phyloP scores from a whole-genome alignment of 1,140 invertebrate species.

The Ostrea denselamellosa region DNA sequence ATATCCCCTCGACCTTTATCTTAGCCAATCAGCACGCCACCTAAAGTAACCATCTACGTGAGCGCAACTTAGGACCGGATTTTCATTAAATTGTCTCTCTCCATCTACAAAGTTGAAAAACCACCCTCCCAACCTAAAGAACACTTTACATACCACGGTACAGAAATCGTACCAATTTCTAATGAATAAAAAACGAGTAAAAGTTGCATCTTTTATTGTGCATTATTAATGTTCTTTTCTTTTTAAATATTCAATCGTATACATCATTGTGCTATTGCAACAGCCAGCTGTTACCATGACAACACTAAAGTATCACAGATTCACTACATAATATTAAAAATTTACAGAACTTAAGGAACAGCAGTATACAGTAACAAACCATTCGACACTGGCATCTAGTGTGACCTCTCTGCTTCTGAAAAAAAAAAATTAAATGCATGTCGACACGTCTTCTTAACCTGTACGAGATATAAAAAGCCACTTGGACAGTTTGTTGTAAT shows the following conservation, averaged over 20 bases:
- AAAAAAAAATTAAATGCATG: not conserved
- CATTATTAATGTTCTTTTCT: not conserved
- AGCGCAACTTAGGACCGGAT: too few species aligned
- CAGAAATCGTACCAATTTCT: too few species aligned
- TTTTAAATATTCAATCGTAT: not conserved
- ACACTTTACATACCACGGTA: too few species aligned
- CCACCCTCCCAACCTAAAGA: too few species aligned
- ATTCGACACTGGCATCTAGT: not conserved
- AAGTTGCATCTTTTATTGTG: not conserved
- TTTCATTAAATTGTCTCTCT: too few species aligned
- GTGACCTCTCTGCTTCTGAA: constrained; percentile 1
- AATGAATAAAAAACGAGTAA: not conserved
- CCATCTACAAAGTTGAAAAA: too few species aligned
- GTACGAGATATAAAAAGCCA: not conserved
- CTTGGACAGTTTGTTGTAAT: not conserved
- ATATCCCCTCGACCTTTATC: too few species aligned
- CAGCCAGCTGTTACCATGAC: constrained; percentile 18
- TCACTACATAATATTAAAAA: not conserved
- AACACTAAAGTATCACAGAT: not conserved
- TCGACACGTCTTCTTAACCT: not conserved
- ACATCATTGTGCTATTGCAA: not conserved
- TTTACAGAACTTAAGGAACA: not conserved
- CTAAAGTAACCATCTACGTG: too few species aligned
- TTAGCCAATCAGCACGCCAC: too few species aligned
- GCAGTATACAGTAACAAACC: not conserved